Conservation (phyloP, 1,140 invertebrate genomes). For the Caenorhabditis brenneri region DNA sequence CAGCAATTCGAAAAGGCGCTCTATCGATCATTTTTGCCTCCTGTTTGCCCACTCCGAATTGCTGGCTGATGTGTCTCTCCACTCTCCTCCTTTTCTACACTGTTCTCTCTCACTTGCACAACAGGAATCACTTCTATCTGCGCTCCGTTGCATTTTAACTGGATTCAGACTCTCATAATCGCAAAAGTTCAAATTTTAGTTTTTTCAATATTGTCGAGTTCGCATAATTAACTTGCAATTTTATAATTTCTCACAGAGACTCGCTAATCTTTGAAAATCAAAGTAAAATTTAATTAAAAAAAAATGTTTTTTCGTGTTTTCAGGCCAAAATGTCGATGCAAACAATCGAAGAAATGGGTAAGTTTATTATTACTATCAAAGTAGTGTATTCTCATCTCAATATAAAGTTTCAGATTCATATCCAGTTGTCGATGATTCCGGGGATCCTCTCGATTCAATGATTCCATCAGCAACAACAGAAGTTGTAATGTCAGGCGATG, state of each 20-base stretch:
- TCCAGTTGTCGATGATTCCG: neutral
- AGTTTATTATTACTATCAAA: neutral
- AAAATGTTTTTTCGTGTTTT: neutral
- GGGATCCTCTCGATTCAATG: neutral
- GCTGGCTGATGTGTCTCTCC: neutral
- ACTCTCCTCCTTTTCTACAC: neutral
- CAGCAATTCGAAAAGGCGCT: neutral
- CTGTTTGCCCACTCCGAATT: neutral
- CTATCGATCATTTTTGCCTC: slow-evolving; percentile 4
- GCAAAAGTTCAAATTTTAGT: neutral
- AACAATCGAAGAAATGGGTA: slow-evolving; percentile 5
- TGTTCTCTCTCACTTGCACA: neutral
- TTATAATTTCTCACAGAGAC: no score
- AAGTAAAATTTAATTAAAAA: no score
- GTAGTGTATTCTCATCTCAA: no score
- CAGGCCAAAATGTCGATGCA: slow-evolving; percentile 1
- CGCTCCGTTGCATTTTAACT: neutral
- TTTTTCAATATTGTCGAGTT: neutral
- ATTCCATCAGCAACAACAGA: neutral
- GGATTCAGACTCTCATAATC: neutral
- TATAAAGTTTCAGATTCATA: neutral
- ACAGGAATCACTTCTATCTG: neutral
- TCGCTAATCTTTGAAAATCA: no score
- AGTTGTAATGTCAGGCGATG: slow-evolving; percentile 14
- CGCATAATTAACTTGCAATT: no score